phyloP scores from a whole-genome alignment of 2,888 invertebrate genomes.

The Epinotia nisella region DNA sequence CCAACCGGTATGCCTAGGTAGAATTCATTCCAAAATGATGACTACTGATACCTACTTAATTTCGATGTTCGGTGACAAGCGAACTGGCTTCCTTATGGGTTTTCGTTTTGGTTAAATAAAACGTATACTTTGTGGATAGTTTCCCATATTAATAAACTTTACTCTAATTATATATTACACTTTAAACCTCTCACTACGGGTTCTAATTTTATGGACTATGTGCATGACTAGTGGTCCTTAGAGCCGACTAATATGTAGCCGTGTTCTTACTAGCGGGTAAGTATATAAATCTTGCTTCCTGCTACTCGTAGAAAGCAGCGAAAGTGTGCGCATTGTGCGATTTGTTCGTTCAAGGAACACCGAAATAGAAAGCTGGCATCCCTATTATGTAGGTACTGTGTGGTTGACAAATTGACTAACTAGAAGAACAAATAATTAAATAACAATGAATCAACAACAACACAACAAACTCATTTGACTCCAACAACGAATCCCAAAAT shows the following conservation, averaged over 20 bases:
- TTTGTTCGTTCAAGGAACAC: conserved; percentile 43
- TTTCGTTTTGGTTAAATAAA: no score
- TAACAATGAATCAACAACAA: not conserved
- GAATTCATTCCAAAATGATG: no score
- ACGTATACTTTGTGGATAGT: no score
- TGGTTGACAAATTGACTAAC: conserved; percentile 13
- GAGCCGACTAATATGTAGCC: not conserved
- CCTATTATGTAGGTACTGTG: conserved; percentile 19
- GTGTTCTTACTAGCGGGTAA: not conserved
- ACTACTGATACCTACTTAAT: no score
- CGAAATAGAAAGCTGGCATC: conserved; percentile 37
- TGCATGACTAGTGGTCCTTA: not conserved
- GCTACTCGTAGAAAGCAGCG: conserved; percentile 47
- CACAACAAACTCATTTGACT: not conserved
- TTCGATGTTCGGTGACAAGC: no score
- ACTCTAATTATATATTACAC: no score
- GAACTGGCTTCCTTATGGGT: no score
- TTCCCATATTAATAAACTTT: no score
- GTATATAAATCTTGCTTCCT: conserved; percentile 34
- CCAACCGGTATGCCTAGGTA: no score
- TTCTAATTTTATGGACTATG: no score
- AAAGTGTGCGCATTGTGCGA: conserved; percentile 43
- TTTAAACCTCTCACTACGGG: no score
- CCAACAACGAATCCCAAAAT: no score
- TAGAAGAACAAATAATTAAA: not conserved